A percentile compares a stretch with the other conserved stretches of the same genome.
These are phyloP conservation scores for Ophonus ardosiacus DNA, from an alignment of 2,888 invertebrate genomes.

Conservation along the genomic window DNA sequence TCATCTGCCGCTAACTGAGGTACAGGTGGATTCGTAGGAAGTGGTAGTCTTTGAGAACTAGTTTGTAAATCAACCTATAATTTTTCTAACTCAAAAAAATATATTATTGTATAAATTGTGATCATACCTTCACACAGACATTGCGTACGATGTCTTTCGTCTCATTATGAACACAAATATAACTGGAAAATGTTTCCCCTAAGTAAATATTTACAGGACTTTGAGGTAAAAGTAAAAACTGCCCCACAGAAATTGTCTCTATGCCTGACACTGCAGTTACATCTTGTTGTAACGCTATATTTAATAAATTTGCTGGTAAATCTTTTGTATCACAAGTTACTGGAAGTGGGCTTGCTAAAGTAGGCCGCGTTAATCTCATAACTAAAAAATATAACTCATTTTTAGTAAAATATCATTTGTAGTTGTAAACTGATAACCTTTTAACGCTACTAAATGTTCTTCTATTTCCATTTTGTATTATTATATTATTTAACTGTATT, in stretches of 20 bases:
- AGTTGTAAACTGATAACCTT: conserved; percentile 68
- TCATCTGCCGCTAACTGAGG: conserved; percentile 85
- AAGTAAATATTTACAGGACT: conserved; percentile 98
- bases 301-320: conserved; percentile 88
- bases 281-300: conserved; percentile 88
- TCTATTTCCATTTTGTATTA: conserved; percentile 70
- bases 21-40: conserved; percentile 83
- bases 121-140: conserved; percentile 86
- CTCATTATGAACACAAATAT: conserved; percentile 98
- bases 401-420: conserved; percentile 8
- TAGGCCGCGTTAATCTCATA: conserved; percentile 96
- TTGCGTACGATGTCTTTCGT: conserved; percentile 90
- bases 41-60: conserved; percentile 89
- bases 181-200: conserved; percentile 98
- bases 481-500: conserved; percentile 2
- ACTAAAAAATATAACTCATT: conserved; percentile 77
- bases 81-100: conserved; percentile 59
- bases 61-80: conserved; percentile 94
- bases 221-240: conserved; percentile 95
- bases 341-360: conserved; percentile 88
- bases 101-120: not conserved
- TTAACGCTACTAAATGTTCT: conserved; percentile 72
- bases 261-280: conserved; percentile 89
- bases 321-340: conserved; percentile 92
- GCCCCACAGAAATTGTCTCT: conserved; percentile 90